Evolutionary conservation across 2,797 vertebrate genomes (phyloP), one percentile per base, ranked within the genome.

Genomic region (Acipenser oxyrinchus): DNA sequence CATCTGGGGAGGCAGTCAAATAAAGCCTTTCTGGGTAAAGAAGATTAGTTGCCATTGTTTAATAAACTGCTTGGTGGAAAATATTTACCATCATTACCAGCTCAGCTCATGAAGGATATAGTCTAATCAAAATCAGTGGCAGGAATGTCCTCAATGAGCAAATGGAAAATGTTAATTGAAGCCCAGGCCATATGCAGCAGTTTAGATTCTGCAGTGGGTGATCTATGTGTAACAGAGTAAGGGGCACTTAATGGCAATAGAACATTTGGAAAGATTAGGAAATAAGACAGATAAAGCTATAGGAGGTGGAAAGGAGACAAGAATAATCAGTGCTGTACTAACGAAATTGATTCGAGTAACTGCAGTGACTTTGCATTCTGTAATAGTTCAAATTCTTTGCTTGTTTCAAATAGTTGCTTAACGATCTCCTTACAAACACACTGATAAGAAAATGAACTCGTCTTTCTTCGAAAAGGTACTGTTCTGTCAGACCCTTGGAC

Each of bases 11-110:
- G 70, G 78, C 80, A 80, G 80, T 84, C 83, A 85, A 86, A 86
- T 88, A 76, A 87, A 84, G 78, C 69, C 75, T 74, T 82, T 82
- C 81, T 60, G 74, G 82, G 87, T 88, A 87, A 92, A 92, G 90
- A 85, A 87, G 89, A 90, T 93, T 92, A 93, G 78, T 83, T 73
- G 75, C 80, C 76, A 79, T 87, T 88, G 86, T 87, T 89, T 81
- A 82, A 37, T 37, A 37, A 83, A 83, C 78, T 83, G 81, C 75
- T 84, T 78, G 73, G 64, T 68, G 68, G 72, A 73, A 76, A 76
- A 77, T 84, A 82, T 88, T 88, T 86, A 84, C 80, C 81, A 83
- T 89, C 83, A 88, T 91, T 88, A 89, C 83, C 76, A 78, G 70
- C 77, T 72, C 76, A 76, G 78, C 84, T 37, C 37, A 37, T 81